Evolutionary conservation across 2,888 invertebrate genomes (phyloP).

Genomic region (Hyppa rectilinea): DNA sequence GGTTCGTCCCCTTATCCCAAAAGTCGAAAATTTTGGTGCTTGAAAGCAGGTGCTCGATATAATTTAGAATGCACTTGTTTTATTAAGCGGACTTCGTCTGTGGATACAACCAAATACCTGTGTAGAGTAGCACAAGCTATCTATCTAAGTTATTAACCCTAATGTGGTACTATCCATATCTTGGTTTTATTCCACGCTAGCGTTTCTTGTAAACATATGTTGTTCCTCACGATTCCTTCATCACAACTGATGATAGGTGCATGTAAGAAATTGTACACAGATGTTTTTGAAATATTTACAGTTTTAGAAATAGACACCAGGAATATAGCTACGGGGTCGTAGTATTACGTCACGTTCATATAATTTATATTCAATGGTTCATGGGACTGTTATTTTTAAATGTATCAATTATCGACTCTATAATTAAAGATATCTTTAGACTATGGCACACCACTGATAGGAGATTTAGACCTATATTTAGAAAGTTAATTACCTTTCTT

Average conservation of each 20-base stretch:
- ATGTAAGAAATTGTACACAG: slow-evolving; percentile 32
- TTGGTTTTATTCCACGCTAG: slow-evolving; percentile 23
- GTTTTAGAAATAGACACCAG: slow-evolving; percentile 11
- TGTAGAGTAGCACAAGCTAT: slow-evolving; percentile 12
- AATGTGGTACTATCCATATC: slow-evolving; percentile 35
- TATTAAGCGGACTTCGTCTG: background rate
- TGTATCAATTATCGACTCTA: background rate
- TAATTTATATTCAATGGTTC: background rate
- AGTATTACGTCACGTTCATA: background rate
- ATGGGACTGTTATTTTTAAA: background rate
- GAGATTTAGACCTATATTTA: too few species aligned
- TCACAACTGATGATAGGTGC: slow-evolving; percentile 44
- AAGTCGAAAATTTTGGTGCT: background rate
- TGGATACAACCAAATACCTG: slow-evolving; percentile 3
- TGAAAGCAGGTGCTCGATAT: background rate
- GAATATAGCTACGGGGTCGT: background rate
- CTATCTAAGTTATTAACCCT: slow-evolving; percentile 26
- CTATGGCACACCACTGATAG: background rate
- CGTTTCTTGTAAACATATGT: slow-evolving; percentile 44
- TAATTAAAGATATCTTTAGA: background rate
- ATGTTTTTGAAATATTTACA: slow-evolving; percentile 25
- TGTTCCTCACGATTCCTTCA: slow-evolving; percentile 50
- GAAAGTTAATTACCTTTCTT: background rate
- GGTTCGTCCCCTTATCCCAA: background rate
- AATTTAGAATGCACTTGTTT: background rate